Base-by-base conservation (phyloP, 2,797 vertebrate species). In the Eupleurogrammus muticus region DNA sequence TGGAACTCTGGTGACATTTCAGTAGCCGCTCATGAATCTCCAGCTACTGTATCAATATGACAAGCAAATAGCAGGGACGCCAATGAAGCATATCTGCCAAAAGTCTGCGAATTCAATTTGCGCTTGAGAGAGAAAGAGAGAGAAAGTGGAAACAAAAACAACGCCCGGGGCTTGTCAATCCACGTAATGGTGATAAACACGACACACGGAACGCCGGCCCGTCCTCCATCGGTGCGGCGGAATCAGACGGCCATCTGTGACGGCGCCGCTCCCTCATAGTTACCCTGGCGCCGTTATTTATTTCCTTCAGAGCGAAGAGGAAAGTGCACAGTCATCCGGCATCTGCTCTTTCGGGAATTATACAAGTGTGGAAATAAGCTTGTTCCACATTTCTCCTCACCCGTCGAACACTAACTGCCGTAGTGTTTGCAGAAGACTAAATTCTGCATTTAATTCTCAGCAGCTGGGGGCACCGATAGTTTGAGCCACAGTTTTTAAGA, bases 241-340 rank as follows among this genome's bases (percentile, higher is more conserved):
- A 75, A 73, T 76, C 76, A 64, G 70, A 79, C 70, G 66, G 71
- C 72, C 86, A 85, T 82, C 83, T 86, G 77, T 69, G 80, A 74
- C 72, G 61, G 77, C 46, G 66, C 78, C 68, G 51, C 66, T 70
- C 56, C 52, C 57, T 9, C 35, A 17, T 28, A 72, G 20, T 66
- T 72, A 54, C 66, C 73, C 67, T 47, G 64, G 63, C 71, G 64
- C 44, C 75, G 24, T 62, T 53, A 47, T 66, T 69, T 54, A n/a
- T 73, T 53, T 23, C 53, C 20, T 68, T 44, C 13, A 47, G 55
- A 77, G 17, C 60, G 38, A 42, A 14, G 42, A 69, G 48, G 52
- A 68, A 81, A 79, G 62, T 54, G 58, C 14, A 49, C 4, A 46
- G 59, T 84, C 73, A 83, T 67, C n/a, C 44, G 44, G 59, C 65